phyloP scores from a whole-genome alignment of 1,140 invertebrate species.

The Rhopalosiphum padi region DNA sequence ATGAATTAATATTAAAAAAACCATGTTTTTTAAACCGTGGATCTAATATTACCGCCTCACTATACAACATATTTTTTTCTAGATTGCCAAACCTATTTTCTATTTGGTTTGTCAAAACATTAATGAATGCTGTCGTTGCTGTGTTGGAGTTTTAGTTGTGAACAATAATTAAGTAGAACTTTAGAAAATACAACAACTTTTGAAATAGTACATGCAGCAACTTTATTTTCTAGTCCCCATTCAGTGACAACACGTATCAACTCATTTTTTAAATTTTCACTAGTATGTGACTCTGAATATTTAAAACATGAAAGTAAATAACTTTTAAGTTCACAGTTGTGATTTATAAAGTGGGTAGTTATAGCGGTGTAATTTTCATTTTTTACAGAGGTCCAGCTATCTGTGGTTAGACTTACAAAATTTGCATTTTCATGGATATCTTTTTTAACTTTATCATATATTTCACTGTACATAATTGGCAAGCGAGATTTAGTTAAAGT shows the following conservation, averaged over 20 bases:
- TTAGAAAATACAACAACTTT: no score
- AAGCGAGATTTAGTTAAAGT: no score
- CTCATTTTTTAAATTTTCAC: constrained; percentile 25
- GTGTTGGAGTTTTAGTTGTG: no score
- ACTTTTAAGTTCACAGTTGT: not conserved
- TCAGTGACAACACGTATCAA: not conserved
- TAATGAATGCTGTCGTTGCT: no score
- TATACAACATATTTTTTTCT: no score
- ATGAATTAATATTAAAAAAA: no score
- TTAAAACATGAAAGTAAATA: not conserved
- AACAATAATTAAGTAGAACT: no score
- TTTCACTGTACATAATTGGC: no score
- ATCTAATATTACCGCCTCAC: no score
- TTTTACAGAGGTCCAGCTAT: not conserved
- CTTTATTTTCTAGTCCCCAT: not conserved
- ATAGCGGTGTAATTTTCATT: not conserved
- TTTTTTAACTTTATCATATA: not conserved
- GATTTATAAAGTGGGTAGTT: not conserved
- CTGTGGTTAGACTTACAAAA: not conserved
- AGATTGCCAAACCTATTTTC: no score
- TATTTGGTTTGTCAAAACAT: no score
- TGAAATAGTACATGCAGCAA: not conserved
- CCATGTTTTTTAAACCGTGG: no score
- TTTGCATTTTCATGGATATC: not conserved
- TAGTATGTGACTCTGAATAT: not conserved